phyloP scores from a whole-genome alignment of 2,888 invertebrate species.

The Ligdia adustata region DNA sequence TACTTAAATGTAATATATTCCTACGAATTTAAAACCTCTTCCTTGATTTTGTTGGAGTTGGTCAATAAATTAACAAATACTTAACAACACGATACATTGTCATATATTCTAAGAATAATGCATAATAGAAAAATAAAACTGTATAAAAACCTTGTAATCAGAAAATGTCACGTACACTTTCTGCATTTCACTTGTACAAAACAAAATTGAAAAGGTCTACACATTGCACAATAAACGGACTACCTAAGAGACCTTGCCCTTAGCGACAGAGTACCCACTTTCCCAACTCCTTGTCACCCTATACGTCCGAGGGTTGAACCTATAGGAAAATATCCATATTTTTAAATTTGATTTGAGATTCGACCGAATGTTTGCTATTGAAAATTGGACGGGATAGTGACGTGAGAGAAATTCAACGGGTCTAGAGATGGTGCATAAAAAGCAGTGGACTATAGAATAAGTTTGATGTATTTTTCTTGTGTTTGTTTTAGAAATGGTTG shows the following conservation, averaged over 20 bases:
- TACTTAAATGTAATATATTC: no score
- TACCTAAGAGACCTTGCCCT: slow-evolving; percentile 49
- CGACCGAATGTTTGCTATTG: slow-evolving; percentile 82
- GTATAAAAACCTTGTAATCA: no score
- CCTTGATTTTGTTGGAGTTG: no score
- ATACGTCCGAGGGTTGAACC: slow-evolving; percentile 68
- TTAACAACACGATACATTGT: neutral
- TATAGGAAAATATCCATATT: slow-evolving; percentile 79
- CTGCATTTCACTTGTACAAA: neutral
- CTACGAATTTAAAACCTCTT: no score
- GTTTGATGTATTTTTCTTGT: slow-evolving; percentile 37
- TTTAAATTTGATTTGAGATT: slow-evolving; percentile 81
- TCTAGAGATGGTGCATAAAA: slow-evolving; percentile 58
- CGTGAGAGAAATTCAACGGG: slow-evolving; percentile 77
- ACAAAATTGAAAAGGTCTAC: slow-evolving; percentile 53
- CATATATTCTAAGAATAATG: no score
- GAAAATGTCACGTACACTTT: neutral
- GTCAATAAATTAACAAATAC: no score
- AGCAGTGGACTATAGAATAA: slow-evolving; percentile 30
- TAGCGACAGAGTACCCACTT: slow-evolving; percentile 36
- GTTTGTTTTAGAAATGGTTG: slow-evolving; percentile 27
- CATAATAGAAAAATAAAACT: no score
- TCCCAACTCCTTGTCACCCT: slow-evolving; percentile 61
- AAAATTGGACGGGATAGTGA: slow-evolving; percentile 75
- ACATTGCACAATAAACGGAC: slow-evolving; percentile 49